Percentiles rank a stretch among this genome's conserved stretches.
Conservation (phyloP, 2,888 invertebrate species). For the Netelia melanura region DNA sequence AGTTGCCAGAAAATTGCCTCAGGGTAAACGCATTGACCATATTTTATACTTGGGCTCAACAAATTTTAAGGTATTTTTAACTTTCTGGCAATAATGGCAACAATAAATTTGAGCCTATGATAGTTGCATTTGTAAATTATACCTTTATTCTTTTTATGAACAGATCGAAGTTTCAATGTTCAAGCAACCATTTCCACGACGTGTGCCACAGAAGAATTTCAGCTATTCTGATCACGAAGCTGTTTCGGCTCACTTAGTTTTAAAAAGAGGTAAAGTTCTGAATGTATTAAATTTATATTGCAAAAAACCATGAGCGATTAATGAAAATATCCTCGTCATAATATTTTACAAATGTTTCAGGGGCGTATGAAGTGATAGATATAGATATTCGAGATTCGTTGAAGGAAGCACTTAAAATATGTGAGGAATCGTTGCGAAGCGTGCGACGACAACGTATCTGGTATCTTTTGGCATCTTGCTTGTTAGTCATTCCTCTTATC, state of each 20-base stretch:
- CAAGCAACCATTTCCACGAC: constrained; percentile 90
- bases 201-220: constrained; percentile 90
- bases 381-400: constrained; percentile 82
- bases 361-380: constrained; percentile 69
- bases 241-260: constrained; percentile 87
- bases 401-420: constrained; percentile 87
- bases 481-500: constrained; percentile 85
- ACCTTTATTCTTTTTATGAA: constrained; percentile 15
- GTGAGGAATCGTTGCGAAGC: constrained; percentile 86
- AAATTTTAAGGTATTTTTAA: constrained; percentile 78
- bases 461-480: constrained; percentile 86
- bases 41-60: constrained; percentile 89
- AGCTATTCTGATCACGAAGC: constrained; percentile 97
- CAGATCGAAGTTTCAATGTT: constrained; percentile 86
- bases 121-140: neutral
- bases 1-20: constrained; percentile 86
- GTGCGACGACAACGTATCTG: constrained; percentile 86
- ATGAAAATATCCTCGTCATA: constrained; percentile 74
- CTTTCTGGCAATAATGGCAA: constrained; percentile 19
- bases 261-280: constrained; percentile 77
- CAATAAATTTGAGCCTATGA: neutral
- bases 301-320: constrained; percentile 69
- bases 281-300: constrained; percentile 51
- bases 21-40: constrained; percentile 97
- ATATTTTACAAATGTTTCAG: constrained; percentile 66